phyloP scores from a whole-genome alignment of 2,113 vertebrate species.

The Carassius auratus region DNA sequence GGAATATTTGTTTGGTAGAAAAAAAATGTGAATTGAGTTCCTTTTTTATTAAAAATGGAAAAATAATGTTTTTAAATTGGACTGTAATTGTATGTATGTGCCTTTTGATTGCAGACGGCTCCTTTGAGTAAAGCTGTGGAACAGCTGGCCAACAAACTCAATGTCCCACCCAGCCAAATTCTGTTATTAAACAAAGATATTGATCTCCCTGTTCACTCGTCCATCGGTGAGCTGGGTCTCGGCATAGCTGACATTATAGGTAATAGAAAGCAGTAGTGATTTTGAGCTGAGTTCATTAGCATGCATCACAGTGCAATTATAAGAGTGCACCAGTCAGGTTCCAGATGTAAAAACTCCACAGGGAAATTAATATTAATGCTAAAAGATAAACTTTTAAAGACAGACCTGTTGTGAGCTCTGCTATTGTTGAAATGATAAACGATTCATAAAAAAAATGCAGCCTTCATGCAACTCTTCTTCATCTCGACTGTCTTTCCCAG shows the following conservation, averaged over 20 bases:
- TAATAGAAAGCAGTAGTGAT: constrained; percentile 47
- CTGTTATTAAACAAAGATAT: constrained; percentile 71
- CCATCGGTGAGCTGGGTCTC: constrained; percentile 68
- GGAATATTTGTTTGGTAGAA: background rate
- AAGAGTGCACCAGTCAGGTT: no score
- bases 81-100: background rate
- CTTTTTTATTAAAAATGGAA: background rate
- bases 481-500: constrained; percentile 56
- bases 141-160: constrained; percentile 70
- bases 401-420: no score
- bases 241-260: constrained; percentile 79
- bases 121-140: constrained; percentile 65
- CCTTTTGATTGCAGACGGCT: constrained; percentile 64
- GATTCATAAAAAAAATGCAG: background rate
- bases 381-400: no score
- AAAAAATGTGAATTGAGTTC: background rate
- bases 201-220: constrained; percentile 66
- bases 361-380: no score
- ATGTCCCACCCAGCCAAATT: constrained; percentile 68
- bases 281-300: background rate
- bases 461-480: background rate
- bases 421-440: background rate
- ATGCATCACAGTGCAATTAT: background rate
- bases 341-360: no score
- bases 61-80: background rate